A percentile compares a stretch with the other conserved stretches of the same genome.
phyloP scores from a whole-genome alignment of 1,140 invertebrate genomes.

The Colletes gigas region DNA sequence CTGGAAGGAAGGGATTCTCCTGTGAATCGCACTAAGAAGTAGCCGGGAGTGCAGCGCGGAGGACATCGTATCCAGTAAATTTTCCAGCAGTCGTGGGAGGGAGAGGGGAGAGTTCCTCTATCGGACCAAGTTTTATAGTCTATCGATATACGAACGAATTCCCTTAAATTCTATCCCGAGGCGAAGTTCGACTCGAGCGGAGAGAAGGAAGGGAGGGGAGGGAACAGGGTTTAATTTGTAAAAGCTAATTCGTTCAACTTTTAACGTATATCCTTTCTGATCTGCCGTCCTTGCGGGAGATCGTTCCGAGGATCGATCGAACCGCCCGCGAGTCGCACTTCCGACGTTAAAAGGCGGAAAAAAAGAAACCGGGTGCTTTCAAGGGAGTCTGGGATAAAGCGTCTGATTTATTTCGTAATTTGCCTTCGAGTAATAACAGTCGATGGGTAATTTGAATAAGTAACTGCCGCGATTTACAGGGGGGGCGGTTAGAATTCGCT shows the following conservation, averaged over 20 bases:
- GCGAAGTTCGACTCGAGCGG: conserved; percentile 59
- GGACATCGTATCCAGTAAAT: conserved; percentile 70
- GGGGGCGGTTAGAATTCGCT: background rate
- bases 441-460: background rate
- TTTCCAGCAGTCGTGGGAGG: conserved; percentile 50
- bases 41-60: conserved; percentile 26
- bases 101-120: background rate
- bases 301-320: conserved; percentile 23
- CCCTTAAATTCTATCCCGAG: conserved; percentile 62
- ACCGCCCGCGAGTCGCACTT: conserved; percentile 4
- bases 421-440: background rate
- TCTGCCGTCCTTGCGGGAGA: background rate
- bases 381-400: background rate
- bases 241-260: conserved; percentile 79
- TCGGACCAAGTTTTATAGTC: conserved; percentile 66
- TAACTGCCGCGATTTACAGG: background rate
- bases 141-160: conserved; percentile 70
- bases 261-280: conserved; percentile 53
- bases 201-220: conserved; percentile 10
- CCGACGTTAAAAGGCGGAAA: background rate
- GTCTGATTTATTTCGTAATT: background rate
- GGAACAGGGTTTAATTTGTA: conserved; percentile 77
- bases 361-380: background rate
- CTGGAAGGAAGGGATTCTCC: conserved; percentile 24
- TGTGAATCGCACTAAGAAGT: conserved; percentile 48